phyloP scores from a whole-genome alignment of 2,113 vertebrate genomes.

The Pteronura brasiliensis region DNA sequence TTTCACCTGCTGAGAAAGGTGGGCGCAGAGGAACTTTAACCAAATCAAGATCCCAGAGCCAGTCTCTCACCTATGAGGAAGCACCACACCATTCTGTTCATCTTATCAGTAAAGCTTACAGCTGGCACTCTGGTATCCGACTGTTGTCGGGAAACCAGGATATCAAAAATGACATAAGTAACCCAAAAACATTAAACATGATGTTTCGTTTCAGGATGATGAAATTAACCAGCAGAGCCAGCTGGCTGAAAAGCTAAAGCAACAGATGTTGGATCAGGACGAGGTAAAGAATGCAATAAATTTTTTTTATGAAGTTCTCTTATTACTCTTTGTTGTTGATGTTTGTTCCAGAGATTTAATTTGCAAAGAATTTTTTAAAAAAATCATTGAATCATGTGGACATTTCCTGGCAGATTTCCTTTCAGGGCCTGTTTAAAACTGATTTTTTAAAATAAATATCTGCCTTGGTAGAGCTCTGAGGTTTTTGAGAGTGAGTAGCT shows the following conservation, averaged over 20 bases:
- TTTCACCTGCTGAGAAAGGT: neutral
- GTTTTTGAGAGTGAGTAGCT: neutral
- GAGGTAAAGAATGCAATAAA: slow-evolving; percentile 85
- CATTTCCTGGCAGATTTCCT: slow-evolving; percentile 45
- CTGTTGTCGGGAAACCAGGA: neutral
- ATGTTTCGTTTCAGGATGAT: slow-evolving; percentile 88
- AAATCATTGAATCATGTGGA: slow-evolving; percentile 7
- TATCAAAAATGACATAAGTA: slow-evolving; percentile 45
- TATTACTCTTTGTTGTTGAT: slow-evolving; percentile 29
- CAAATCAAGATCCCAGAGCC: neutral
- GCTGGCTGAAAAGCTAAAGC: slow-evolving; percentile 91
- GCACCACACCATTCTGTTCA: too few species aligned
- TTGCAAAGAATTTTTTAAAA: slow-evolving; percentile 23
- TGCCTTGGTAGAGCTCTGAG: neutral
- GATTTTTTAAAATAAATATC: neutral
- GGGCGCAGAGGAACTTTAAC: neutral
- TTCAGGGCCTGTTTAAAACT: neutral
- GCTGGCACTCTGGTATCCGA: neutral
- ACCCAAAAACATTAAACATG: slow-evolving; percentile 41
- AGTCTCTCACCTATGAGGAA: neutral
- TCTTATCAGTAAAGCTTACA: neutral
- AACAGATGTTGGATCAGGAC: slow-evolving; percentile 96
- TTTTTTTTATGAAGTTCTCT: neutral
- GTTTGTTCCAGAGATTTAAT: slow-evolving; percentile 53
- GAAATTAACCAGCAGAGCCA: slow-evolving; percentile 99